Base-by-base conservation (phyloP, 1,140 invertebrate genomes). In the Aporrectodea caliginosa region DNA sequence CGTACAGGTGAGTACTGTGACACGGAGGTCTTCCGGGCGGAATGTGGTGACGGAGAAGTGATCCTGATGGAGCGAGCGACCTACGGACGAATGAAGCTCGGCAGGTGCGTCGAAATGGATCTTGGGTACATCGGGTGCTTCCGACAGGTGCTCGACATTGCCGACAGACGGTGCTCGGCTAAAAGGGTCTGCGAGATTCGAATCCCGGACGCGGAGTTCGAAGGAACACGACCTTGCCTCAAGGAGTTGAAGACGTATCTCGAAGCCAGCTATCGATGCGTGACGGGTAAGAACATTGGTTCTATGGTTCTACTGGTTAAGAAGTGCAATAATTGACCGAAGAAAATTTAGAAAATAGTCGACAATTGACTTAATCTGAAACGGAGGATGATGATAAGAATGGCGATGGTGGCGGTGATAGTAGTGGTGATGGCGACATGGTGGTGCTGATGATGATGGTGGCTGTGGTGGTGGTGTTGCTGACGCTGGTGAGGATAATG, bases 31-130 rank as follows among this genome's bases (percentile, higher is more conserved):
- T 80, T 80, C 75, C 27, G 35, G 33, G 34, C 75, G 12, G 35
- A 58, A 2, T 80, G 79, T 73, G 1, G 14, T n/a, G n/a, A 70
- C 6, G 34, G 43, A 14, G 75, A 80, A 58, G 79, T 80, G 32
- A 75, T 80, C 16, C 30, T 72, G 2, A 35, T 80, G 58, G 30
- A 35, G 30, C 34, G 31, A 58, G 79, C 79, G 16, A 32, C 34
- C n/a, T 80, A 80, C 35, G 79, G 79, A 16, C 43, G 79, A 16
- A 80, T 80, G 79, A 31, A 22, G 1, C n/a, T 58, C 12, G 79
- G 79, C 2, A 58, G 79, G 2, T 77, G 58, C 33, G 30, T 74
- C 30, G 73, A 77, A 43, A n/a, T 29, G 1, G 75, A 29, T 16
- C 68, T 77, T 29, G 75, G 75, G 0, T 77, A 58, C 58, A 29